phyloP scores from a whole-genome alignment of 2,113 vertebrate species.

The Oryzias melastigma region DNA sequence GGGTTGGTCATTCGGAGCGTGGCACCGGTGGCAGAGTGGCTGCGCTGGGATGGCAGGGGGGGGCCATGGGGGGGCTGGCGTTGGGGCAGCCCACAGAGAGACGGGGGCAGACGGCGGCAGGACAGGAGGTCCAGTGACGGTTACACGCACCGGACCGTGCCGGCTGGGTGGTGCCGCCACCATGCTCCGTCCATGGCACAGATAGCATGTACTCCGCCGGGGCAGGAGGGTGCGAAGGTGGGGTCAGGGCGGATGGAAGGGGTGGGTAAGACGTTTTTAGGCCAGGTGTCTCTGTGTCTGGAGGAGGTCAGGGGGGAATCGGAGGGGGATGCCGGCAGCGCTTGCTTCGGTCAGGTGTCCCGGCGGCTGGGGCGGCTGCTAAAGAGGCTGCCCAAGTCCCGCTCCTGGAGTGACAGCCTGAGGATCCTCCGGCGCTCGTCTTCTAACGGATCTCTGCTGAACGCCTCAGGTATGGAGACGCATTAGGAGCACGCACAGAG shows the following conservation, averaged over 20 bases:
- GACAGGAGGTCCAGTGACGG: slow-evolving; percentile 54
- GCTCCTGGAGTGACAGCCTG: slow-evolving; percentile 77
- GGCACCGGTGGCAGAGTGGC: slow-evolving; percentile 75
- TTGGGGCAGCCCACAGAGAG: slow-evolving; percentile 64
- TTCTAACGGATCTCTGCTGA: slow-evolving; percentile 75
- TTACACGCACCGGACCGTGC: slow-evolving; percentile 48
- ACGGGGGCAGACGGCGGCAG: slow-evolving; percentile 31
- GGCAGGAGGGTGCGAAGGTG: slow-evolving; percentile 11
- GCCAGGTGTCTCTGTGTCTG: slow-evolving; percentile 56
- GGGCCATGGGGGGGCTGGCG: slow-evolving; percentile 70
- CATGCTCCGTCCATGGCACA: slow-evolving; percentile 60
- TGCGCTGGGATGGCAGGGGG: slow-evolving; percentile 73
- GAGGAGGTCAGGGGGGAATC: slow-evolving; percentile 63
- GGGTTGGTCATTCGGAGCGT: slow-evolving; percentile 69
- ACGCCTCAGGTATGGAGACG: slow-evolving; percentile 73
- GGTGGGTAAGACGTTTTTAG: slow-evolving; percentile 42
- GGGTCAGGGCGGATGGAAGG: slow-evolving; percentile 17
- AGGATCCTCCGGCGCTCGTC: slow-evolving; percentile 72
- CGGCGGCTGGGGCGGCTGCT: slow-evolving; percentile 84
- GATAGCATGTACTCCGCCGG: slow-evolving; percentile 52
- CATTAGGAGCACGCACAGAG: neutral
- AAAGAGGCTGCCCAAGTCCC: slow-evolving; percentile 83
- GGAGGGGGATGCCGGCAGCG: slow-evolving; percentile 52
- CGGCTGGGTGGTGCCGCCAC: slow-evolving; percentile 61
- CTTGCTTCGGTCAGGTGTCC: slow-evolving; percentile 85